A percentile compares a stretch with the other conserved stretches of the same genome.
Evolutionary conservation across 2,113 vertebrate genomes (phyloP).

Genomic region (Cepphus grylle): DNA sequence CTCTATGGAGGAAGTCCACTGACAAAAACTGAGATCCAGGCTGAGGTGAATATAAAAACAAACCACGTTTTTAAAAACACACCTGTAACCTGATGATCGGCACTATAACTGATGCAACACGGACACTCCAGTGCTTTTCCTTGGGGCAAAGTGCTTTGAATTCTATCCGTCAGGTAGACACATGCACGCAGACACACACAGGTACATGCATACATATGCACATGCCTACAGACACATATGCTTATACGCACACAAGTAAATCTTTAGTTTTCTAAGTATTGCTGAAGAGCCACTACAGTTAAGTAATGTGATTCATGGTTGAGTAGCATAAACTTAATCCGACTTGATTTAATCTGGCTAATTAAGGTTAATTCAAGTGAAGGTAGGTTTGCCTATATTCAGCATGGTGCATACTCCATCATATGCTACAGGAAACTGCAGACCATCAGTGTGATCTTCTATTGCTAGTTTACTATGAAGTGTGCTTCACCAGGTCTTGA

Average conservation of each 20-base stretch:
- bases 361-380: not conserved
- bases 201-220: not conserved
- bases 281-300: not conserved
- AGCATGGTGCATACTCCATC: not conserved
- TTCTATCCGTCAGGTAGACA: not conserved
- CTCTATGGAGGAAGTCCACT: not conserved
- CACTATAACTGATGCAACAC: not conserved
- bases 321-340: not conserved
- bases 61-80: not conserved
- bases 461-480: not conserved
- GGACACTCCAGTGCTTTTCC: not conserved
- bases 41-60: not conserved
- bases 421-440: not conserved
- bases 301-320: not conserved
- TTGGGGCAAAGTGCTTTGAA: not conserved
- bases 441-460: not conserved
- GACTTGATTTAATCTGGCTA: not conserved
- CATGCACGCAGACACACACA: accelerated
- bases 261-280: not conserved
- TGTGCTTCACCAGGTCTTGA: not conserved
- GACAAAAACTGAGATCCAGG: not conserved
- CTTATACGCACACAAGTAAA: not conserved
- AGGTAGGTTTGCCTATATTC: not conserved
- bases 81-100: not conserved
- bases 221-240: not conserved